These are phyloP conservation scores for Orthonyx spaldingii DNA, from an alignment of 2,113 vertebrate species.

Conservation along the genomic window DNA sequence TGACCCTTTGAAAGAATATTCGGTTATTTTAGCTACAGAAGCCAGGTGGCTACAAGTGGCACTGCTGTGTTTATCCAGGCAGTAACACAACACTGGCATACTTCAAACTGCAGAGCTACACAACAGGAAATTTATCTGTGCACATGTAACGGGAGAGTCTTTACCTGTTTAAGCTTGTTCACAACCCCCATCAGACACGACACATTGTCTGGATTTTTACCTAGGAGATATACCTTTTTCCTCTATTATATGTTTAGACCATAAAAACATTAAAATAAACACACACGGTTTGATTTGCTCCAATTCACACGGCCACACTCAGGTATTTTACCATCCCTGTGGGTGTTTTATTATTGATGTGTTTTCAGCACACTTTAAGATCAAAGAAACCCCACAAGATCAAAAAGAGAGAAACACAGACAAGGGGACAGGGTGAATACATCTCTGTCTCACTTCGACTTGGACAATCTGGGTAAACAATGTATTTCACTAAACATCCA, in stretches of 20 bases:
- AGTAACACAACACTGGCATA: neutral
- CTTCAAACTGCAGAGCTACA: neutral
- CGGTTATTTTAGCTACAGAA: neutral
- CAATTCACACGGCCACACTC: neutral
- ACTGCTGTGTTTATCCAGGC: neutral
- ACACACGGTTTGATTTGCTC: neutral
- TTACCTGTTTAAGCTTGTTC: conserved; percentile 7
- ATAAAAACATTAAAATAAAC: neutral
- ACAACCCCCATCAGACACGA: neutral
- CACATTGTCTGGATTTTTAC: neutral
- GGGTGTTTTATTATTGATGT: neutral
- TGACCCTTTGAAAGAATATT: neutral
- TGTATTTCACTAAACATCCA: neutral
- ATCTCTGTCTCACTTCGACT: neutral
- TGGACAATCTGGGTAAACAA: neutral
- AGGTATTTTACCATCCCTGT: neutral
- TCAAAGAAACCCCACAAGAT: neutral
- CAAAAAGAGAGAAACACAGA: neutral
- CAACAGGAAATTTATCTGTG: neutral
- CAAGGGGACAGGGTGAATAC: neutral
- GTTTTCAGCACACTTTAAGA: neutral
- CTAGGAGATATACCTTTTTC: neutral
- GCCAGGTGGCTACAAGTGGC: neutral
- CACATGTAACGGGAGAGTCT: neutral
- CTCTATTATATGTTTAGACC: neutral